Evolutionary conservation across 2,888 invertebrate genomes (phyloP).

Genomic region (Dasypogon diadema): DNA sequence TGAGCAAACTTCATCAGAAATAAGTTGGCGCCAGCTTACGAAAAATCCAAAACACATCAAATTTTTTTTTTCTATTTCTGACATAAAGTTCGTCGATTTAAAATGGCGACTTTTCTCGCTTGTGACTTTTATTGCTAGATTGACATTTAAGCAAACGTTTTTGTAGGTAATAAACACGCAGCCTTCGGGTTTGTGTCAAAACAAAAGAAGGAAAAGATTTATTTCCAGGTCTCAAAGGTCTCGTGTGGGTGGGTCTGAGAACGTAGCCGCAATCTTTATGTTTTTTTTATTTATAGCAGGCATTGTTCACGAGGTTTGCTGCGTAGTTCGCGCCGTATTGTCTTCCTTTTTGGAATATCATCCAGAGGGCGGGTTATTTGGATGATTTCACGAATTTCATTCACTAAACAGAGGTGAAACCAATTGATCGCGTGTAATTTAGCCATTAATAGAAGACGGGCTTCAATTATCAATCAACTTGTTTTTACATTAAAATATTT

Average conservation of each 20-base stretch:
- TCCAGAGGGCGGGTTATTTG: conserved; percentile 27
- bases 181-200: not conserved
- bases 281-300: not conserved
- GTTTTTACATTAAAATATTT: too few species aligned
- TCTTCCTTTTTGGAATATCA: conserved; percentile 2
- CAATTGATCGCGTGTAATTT: not conserved
- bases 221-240: not conserved
- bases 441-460: not conserved
- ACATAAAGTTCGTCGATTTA: conserved; percentile 8
- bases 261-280: not conserved
- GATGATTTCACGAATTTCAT: not conserved
- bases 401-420: not conserved
- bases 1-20: not conserved
- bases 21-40: conserved; percentile 30
- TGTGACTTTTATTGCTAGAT: not conserved
- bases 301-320: not conserved
- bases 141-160: conserved; percentile 1
- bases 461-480: too few species aligned
- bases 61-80: not conserved
- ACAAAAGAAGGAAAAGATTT: conserved; percentile 7
- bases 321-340: not conserved
- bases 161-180: not conserved
- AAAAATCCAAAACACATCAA: not conserved
- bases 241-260: conserved; percentile 44
- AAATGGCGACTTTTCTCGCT: conserved; percentile 1